Evolutionary conservation across 2,113 vertebrate species (phyloP), one percentile per base, ranked within the genome.

Genomic region (Channa maculata): DNA sequence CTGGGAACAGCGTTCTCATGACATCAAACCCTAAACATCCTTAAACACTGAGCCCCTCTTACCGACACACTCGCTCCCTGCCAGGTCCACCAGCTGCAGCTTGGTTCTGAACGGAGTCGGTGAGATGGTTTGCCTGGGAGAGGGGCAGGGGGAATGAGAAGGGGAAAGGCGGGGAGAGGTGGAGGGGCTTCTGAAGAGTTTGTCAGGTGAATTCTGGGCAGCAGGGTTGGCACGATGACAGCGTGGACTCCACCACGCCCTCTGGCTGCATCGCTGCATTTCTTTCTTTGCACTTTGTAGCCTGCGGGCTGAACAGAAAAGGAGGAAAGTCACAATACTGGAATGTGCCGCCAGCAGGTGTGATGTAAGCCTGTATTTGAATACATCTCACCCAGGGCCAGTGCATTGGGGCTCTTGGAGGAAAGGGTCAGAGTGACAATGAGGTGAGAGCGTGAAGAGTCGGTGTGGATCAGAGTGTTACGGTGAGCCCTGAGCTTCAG

Each of bases 371-470:
- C 64, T 34, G 49, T 46, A 39, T 44, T 0, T 14, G 50, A 24
- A 5, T 36, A 65, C 2, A 3, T 71, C 94, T 94, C 82, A 96
- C 96, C 86, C 8, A 89, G 69, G 59, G 84, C 82, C 66, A 92
- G 68, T 12, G 83, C 85, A 33, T 86, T 71, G 63, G 84, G 81
- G 61, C 83, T 88, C 83, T 89, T 75, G 62, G 92, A 84, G 24
- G 91, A 95, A 71, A 95, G 58, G 1, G 93, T 94, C 72, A 96
- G 79, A 0, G 93, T 96, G 15, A 97, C 80, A 0, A 97, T 83
- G 77, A 97, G 92, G 86, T 97, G 96, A 36, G 96, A 97, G 52
- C 95, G 92, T 3, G 96, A 97, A 0, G 96, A 97, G 71, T 94
- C 89, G 3, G 86, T 64, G 10, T 97, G 97, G 50, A 97, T 89